Evolutionary conservation across 2,888 invertebrate species (phyloP).

Genomic region (Orchesellides sinensis): DNA sequence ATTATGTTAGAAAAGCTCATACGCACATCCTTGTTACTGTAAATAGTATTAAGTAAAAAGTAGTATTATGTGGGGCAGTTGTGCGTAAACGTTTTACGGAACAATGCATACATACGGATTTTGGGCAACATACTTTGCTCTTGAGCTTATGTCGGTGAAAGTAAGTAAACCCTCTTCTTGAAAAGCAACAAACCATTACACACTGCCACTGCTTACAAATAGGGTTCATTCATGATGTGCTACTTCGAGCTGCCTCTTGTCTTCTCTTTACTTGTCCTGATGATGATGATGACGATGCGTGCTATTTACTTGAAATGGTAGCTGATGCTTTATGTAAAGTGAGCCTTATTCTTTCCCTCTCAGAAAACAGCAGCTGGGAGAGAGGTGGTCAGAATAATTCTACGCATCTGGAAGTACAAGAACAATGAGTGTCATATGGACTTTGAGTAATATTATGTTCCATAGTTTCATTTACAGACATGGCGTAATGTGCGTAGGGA

Average conservation of each 20-base stretch:
- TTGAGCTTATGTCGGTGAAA: constrained; percentile 10
- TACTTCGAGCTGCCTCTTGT: not conserved
- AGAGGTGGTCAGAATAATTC: constrained; percentile 34
- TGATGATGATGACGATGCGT: constrained; percentile 31
- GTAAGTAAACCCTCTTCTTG: constrained; percentile 12
- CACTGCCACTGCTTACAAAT: constrained; percentile 53
- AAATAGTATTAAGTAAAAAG: not conserved
- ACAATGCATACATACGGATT: constrained; percentile 61
- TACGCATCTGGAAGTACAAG: constrained; percentile 44
- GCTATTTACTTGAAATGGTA: constrained; percentile 22
- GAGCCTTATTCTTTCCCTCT: not conserved
- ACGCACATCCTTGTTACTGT: not conserved
- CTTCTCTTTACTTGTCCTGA: not conserved
- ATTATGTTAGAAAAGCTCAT: not conserved
- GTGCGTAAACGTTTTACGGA: constrained; percentile 64
- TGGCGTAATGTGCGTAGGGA: not conserved
- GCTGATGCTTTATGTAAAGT: constrained; percentile 21
- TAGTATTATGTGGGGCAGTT: constrained; percentile 58
- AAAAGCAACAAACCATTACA: constrained; percentile 45
- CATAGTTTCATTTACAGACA: not conserved
- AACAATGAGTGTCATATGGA: constrained; percentile 38
- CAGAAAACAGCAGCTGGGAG: not conserved
- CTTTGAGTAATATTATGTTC: not conserved
- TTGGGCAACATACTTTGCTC: constrained; percentile 10
- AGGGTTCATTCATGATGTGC: constrained; percentile 14